Evolutionary conservation across 2,797 vertebrate species (phyloP).

Genomic region (Tarsius wallacei): DNA sequence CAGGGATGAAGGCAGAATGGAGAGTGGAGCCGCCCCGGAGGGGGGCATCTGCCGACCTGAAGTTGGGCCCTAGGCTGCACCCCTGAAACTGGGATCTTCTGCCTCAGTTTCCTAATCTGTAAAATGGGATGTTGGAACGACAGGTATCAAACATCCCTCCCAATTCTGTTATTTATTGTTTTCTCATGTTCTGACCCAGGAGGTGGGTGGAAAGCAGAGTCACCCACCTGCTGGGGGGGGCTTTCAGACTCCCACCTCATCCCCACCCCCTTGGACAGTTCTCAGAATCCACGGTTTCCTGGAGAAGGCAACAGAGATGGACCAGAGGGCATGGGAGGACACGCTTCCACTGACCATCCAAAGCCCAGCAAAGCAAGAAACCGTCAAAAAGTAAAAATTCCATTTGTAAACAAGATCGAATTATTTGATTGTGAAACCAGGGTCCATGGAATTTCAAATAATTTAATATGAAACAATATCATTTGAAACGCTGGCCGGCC

Average conservation of each 20-base stretch:
- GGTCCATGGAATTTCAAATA: conserved; percentile 86
- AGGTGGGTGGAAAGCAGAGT: fast-evolving
- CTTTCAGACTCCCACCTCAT: background rate
- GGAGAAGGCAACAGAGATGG: background rate
- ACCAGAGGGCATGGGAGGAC: conserved; percentile 79
- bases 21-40: background rate
- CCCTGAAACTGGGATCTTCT: fast-evolving
- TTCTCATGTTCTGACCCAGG: fast-evolving
- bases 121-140: background rate
- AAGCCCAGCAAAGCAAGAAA: conserved; percentile 72
- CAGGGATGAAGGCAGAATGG: fast-evolving
- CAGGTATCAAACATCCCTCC: background rate
- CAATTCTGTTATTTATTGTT: background rate
- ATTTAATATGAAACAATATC: conserved; percentile 88
- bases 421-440: conserved; percentile 88
- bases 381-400: conserved; percentile 86
- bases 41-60: fast-evolving
- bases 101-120: background rate
- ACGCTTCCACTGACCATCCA: conserved; percentile 61
- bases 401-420: conserved; percentile 87
- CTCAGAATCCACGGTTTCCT: background rate
- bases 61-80: fast-evolving
- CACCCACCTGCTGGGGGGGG: background rate
- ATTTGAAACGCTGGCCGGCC: conserved; percentile 77
- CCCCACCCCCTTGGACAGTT: background rate